phyloP scores from a whole-genome alignment of 2,888 invertebrate genomes.

The Hermodice carunculata region DNA sequence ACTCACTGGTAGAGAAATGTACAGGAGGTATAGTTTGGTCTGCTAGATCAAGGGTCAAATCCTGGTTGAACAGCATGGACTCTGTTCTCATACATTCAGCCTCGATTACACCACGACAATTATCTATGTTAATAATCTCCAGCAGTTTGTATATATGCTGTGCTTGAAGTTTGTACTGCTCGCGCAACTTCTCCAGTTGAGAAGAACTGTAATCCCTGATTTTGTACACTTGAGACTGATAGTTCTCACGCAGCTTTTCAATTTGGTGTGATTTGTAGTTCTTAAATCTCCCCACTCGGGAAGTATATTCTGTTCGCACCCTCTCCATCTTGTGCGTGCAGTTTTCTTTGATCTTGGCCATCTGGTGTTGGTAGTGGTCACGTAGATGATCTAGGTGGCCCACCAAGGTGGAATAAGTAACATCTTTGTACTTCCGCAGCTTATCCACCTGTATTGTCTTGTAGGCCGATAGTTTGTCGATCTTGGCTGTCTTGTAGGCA shows the following conservation, averaged over 20 bases:
- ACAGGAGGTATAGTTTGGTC: conserved; percentile 13
- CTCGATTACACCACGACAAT: conserved; percentile 76
- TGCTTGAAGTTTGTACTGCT: conserved; percentile 96
- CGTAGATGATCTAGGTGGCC: conserved; percentile 79
- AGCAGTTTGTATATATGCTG: conserved; percentile 93
- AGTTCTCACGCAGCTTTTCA: conserved; percentile 94
- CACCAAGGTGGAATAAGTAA: conserved; percentile 37
- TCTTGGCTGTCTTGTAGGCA: conserved; percentile 60
- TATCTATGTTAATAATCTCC: conserved; percentile 94
- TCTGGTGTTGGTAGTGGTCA: conserved; percentile 93
- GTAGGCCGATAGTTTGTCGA: conserved; percentile 59
- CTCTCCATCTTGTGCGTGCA: conserved; percentile 94
- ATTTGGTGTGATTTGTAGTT: conserved; percentile 93
- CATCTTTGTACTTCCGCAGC: conserved; percentile 57
- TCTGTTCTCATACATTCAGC: conserved; percentile 81
- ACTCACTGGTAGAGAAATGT: conserved; percentile 3
- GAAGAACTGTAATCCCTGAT: conserved; percentile 95
- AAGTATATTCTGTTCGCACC: conserved; percentile 91
- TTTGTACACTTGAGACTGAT: conserved; percentile 94
- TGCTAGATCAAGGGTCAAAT: conserved; percentile 46
- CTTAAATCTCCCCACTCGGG: conserved; percentile 88
- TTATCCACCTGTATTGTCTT: conserved; percentile 59
- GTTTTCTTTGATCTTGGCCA: conserved; percentile 89
- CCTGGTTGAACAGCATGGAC: conserved; percentile 73
- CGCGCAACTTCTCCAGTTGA: conserved; percentile 88